phyloP scores from a whole-genome alignment of 2,113 vertebrate genomes.

The Pteruthius melanotis region DNA sequence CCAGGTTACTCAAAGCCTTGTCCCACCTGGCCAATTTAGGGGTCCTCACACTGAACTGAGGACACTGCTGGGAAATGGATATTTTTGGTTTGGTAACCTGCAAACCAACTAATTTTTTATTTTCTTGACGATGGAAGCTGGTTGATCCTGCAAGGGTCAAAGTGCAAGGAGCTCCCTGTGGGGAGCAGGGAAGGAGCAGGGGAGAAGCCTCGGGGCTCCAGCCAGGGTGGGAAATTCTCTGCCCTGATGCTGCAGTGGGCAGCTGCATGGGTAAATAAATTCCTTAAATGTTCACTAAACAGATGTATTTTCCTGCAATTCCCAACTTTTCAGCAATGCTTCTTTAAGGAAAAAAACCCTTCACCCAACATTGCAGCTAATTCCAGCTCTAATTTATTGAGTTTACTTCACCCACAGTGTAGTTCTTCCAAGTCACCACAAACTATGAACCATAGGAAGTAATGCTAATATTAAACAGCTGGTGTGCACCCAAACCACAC shows the following conservation, averaged over 20 bases:
- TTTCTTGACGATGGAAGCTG: not conserved
- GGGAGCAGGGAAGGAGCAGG: not conserved
- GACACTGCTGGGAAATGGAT: accelerated
- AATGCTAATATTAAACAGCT: not conserved
- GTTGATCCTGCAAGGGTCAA: not conserved
- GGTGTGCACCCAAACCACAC: not conserved
- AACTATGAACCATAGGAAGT: not conserved
- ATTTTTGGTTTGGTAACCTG: not conserved
- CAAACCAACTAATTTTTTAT: not conserved
- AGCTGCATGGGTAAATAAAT: not conserved
- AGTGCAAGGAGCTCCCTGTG: not conserved
- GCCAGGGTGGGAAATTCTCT: no score
- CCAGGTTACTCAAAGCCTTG: not conserved
- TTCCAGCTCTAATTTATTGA: not conserved
- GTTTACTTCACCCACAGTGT: not conserved
- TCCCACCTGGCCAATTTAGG: no score
- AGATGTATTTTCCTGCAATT: not conserved
- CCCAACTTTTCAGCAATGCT: not conserved
- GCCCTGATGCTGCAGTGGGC: not conserved
- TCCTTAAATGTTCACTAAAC: not conserved
- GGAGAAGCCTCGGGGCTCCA: not conserved
- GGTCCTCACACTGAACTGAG: not conserved
- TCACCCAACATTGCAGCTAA: not conserved
- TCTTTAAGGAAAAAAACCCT: not conserved
- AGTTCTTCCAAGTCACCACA: not conserved